Evolutionary conservation across 2,113 vertebrate genomes (phyloP), one percentile per base, ranked within the genome.

Genomic region (Gymnocephalus cernua): DNA sequence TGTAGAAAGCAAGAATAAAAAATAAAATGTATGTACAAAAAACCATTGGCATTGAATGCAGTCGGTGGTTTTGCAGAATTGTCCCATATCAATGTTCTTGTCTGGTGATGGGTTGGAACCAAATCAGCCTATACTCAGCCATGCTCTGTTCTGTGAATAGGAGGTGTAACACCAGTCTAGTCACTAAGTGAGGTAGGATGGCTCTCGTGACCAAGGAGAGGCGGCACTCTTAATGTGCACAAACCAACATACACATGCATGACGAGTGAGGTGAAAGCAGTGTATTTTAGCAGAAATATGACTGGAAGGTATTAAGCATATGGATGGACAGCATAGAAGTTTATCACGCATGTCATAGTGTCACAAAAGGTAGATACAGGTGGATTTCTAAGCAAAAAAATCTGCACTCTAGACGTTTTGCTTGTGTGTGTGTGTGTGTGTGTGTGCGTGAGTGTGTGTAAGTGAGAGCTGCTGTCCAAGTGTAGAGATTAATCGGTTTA

Each of bases 401-500:
- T 50, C n/a, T 53, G 19, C 51, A 25, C 25, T 32, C 4, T 14
- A 15, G 23, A 56, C 23, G 4, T n/a, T 63, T 35, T 15, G 19
- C 29, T 53, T 45, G 35, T 73, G 44, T 68, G 25, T 71, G 10
- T 25, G 25, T 77, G 47, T 51, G 66, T 16, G 18, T 53, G 29
- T 74, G 23, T 51, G 27, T 68, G 62, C 63, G 51, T 57, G 44
- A 29, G 45, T 38, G 45, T 66, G 63, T 59, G 45, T 54, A 54
- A 86, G 64, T 51, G 44, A 77, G 74, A 84, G 74, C 74, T 50
- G 50, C 61, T 44, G 45, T 79, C 68, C 70, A 69, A 80, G 78
- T 76, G 50, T 79, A 29, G 81, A 68, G 88, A 92, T 93, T 92
- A 91, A 91, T 92, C 58, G 65, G 81, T 91, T 88, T 92, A 89